phyloP scores from a whole-genome alignment of 1,140 invertebrate genomes.

The Agrypnia vestita region DNA sequence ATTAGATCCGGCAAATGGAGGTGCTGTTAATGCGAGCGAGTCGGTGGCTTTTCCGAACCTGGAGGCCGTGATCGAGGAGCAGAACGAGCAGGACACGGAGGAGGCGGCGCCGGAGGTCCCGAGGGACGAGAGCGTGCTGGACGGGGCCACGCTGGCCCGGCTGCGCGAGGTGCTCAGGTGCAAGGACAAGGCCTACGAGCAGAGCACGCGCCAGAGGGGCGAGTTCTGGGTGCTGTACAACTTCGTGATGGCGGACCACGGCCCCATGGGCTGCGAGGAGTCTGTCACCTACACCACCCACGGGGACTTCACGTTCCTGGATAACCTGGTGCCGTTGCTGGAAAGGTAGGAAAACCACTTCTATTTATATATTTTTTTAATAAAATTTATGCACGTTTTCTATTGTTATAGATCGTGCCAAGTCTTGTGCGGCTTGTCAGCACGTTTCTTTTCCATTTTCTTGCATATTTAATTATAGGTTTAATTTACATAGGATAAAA shows the following conservation, averaged over 20 bases:
- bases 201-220: slow-evolving; percentile 83
- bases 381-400: too few relatives aligned
- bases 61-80: slow-evolving; percentile 58
- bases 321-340: slow-evolving; percentile 88
- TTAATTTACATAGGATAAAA: too few relatives aligned
- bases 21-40: slow-evolving; percentile 64
- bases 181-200: slow-evolving; percentile 77
- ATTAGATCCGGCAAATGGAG: slow-evolving; percentile 64
- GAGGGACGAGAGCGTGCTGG: slow-evolving; percentile 67
- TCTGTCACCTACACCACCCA: slow-evolving; percentile 94
- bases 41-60: slow-evolving; percentile 62
- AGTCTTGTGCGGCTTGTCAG: too few relatives aligned
- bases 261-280: slow-evolving; percentile 81
- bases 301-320: slow-evolving; percentile 91
- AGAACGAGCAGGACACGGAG: slow-evolving; percentile 61
- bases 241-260: slow-evolving; percentile 81
- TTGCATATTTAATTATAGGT: too few relatives aligned
- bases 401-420: too few relatives aligned
- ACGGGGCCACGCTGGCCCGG: slow-evolving; percentile 64
- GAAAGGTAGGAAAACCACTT: slow-evolving; percentile 75
- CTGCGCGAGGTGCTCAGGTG: slow-evolving; percentile 74
- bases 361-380: too few relatives aligned
- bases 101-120: slow-evolving; percentile 11
- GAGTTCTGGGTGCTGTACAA: slow-evolving; percentile 94
- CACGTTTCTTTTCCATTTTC: too few relatives aligned